Conservation (phyloP, 2,888 invertebrate genomes). For the Calliphora vomitoria region DNA sequence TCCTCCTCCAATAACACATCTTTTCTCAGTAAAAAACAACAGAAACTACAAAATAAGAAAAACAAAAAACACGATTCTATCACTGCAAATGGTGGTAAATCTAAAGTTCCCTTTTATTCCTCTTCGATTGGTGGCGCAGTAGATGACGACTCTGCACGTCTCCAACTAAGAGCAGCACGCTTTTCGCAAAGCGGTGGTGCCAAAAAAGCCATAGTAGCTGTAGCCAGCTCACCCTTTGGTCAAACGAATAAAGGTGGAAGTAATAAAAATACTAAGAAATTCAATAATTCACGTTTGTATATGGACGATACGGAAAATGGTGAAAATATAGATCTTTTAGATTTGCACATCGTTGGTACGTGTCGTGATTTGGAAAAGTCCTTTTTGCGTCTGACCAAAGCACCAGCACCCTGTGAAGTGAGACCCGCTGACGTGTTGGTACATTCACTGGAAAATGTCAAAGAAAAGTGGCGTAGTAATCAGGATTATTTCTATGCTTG, state of each 20-base stretch:
- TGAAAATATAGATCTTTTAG: constrained; percentile 91
- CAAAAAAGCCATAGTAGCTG: constrained; percentile 81
- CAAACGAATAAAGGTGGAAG: constrained; percentile 47
- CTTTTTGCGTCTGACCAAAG: constrained; percentile 97
- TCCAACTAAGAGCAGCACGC: constrained; percentile 95
- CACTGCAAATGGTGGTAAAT: constrained; percentile 82
- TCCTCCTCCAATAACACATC: constrained; percentile 71
- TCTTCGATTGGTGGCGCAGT: constrained; percentile 88
- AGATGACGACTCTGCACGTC: constrained; percentile 90
- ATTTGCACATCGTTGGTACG: constrained; percentile 96
- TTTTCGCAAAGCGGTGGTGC: constrained; percentile 86
- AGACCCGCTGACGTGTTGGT: constrained; percentile 94
- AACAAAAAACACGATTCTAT: constrained; percentile 76
- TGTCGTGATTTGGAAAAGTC: constrained; percentile 97
- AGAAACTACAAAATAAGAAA: constrained; percentile 82
- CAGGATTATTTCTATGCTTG: constrained; percentile 98
- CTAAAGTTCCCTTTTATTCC: constrained; percentile 87
- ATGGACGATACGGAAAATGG: constrained; percentile 86
- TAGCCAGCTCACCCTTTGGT: constrained; percentile 80
- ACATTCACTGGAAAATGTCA: constrained; percentile 94
- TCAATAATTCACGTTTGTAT: constrained; percentile 78
- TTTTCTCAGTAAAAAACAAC: constrained; percentile 79
- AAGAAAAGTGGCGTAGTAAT: constrained; percentile 94
- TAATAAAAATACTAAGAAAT: constrained; percentile 67
- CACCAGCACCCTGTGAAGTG: constrained; percentile 95